These are phyloP conservation scores for Drosophila crucigera DNA, from an alignment of 2,888 invertebrate genomes.

Conservation along the genomic window DNA sequence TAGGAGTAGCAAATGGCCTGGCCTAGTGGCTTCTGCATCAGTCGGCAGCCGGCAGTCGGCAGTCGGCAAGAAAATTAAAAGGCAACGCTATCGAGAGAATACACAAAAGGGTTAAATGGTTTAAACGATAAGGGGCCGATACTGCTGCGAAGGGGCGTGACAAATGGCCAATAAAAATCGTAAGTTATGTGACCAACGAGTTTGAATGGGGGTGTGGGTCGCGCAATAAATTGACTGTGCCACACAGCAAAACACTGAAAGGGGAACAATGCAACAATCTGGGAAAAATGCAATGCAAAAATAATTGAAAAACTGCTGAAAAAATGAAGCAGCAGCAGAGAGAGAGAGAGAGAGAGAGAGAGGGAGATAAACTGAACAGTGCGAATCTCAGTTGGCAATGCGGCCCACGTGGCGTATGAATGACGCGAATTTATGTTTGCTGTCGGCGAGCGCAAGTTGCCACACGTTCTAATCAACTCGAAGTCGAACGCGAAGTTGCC, in stretches of 20 bases:
- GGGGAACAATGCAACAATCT: constrained; percentile 18
- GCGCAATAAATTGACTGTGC: constrained; percentile 60
- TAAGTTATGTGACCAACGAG: constrained; percentile 62
- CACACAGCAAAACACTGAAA: constrained; percentile 14
- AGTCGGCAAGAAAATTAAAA: constrained; percentile 69
- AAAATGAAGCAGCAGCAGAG: not conserved
- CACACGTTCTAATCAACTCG: constrained; percentile 76
- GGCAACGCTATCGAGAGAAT: constrained; percentile 54
- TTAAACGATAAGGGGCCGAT: constrained; percentile 50
- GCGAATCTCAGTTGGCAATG: constrained; percentile 55
- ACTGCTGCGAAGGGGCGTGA: constrained; percentile 31
- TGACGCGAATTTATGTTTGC: constrained; percentile 79
- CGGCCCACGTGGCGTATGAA: constrained; percentile 79
- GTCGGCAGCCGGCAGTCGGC: constrained; percentile 29
- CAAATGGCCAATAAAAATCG: constrained; percentile 73
- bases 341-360: too few relatives aligned
- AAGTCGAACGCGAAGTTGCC: constrained; percentile 12
- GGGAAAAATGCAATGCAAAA: constrained; percentile 29
- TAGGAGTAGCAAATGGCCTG: constrained; percentile 15
- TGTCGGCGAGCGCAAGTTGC: constrained; percentile 61
- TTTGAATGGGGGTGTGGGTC: constrained; percentile 8
- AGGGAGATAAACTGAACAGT: not conserved
- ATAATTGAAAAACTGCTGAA: constrained; percentile 31
- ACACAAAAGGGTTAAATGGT: constrained; percentile 79
- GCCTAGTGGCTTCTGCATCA: constrained; percentile 38